These are phyloP conservation scores for Melanostigma gelatinosum DNA, from an alignment of 2,113 vertebrate species.

Conservation along the genomic window DNA sequence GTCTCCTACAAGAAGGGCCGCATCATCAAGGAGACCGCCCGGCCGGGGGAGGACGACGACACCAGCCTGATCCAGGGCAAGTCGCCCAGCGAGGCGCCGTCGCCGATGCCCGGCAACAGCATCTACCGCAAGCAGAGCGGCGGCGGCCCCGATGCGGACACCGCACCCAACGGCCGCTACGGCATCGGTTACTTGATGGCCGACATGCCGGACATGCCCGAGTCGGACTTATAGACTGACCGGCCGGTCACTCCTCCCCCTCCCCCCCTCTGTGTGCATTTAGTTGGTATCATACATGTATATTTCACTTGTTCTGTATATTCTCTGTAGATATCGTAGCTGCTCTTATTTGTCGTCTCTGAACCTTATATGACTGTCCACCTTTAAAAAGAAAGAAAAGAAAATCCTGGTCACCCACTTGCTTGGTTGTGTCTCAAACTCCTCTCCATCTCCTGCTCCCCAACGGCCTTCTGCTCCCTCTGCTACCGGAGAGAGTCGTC, in stretches of 20 bases:
- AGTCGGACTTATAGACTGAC: constrained; percentile 91
- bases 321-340: constrained; percentile 80
- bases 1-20: constrained; percentile 94
- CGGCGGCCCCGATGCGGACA: constrained; percentile 79
- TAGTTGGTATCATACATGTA: constrained; percentile 59
- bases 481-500: background rate
- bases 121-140: constrained; percentile 92
- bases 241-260: constrained; percentile 25
- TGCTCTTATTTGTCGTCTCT: constrained; percentile 63
- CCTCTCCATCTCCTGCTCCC: constrained; percentile 8
- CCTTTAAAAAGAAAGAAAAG: constrained; percentile 8
- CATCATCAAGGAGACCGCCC: constrained; percentile 90
- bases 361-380: constrained; percentile 61
- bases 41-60: constrained; percentile 88
- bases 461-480: background rate
- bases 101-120: constrained; percentile 90
- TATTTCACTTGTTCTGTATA: constrained; percentile 71
- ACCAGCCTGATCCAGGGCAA: constrained; percentile 92
- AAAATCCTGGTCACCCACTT: background rate
- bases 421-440: constrained; percentile 27
- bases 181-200: constrained; percentile 95
- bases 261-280: constrained; percentile 50
- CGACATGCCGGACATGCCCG: constrained; percentile 93
- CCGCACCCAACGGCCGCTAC: constrained; percentile 93
- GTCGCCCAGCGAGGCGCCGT: constrained; percentile 89